Percentiles rank a stretch among this genome's conserved stretches.
These are phyloP conservation scores for Colletes gigas DNA, from an alignment of 1,140 invertebrate genomes.

Conservation along the genomic window DNA sequence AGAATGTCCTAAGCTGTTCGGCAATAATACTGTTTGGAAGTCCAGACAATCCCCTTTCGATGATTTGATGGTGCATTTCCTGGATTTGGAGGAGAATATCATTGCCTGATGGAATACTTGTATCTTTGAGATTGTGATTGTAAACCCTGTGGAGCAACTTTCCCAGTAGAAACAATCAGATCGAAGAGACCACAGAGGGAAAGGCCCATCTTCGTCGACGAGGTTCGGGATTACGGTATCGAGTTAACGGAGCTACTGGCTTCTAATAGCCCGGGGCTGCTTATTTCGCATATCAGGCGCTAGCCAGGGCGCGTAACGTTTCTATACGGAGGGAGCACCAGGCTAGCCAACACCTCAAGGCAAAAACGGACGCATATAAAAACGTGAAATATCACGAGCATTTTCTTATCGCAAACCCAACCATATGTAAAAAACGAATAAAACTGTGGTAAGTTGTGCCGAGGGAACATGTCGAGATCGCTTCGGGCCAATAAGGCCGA, in stretches of 20 bases:
- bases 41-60: too few relatives aligned
- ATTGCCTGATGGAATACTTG: background rate
- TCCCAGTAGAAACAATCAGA: conserved; percentile 9
- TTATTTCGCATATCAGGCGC: conserved; percentile 72
- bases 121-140: too few relatives aligned
- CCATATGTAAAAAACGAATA: conserved; percentile 77
- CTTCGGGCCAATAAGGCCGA: conserved; percentile 64
- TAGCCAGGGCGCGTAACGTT: conserved; percentile 59
- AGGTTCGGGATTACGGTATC: conserved; percentile 51
- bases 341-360: conserved; percentile 74
- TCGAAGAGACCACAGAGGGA: conserved; percentile 16
- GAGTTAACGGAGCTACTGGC: conserved; percentile 57
- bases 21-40: too few relatives aligned
- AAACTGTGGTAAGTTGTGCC: conserved; percentile 75
- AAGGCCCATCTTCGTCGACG: conserved; percentile 25
- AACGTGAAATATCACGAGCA: conserved; percentile 75
- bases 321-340: conserved; percentile 54
- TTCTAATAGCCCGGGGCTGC: conserved; percentile 66
- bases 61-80: too few relatives aligned
- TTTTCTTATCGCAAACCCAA: conserved; percentile 71
- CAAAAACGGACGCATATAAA: conserved; percentile 71
- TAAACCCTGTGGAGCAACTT: conserved; percentile 16
- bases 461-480: conserved; percentile 67
- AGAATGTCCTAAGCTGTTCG: too few relatives aligned
- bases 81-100: too few relatives aligned